Evolutionary conservation across 2,113 vertebrate species (phyloP), one percentile per base, ranked within the genome.

Genomic region (Ciconia boyciana): DNA sequence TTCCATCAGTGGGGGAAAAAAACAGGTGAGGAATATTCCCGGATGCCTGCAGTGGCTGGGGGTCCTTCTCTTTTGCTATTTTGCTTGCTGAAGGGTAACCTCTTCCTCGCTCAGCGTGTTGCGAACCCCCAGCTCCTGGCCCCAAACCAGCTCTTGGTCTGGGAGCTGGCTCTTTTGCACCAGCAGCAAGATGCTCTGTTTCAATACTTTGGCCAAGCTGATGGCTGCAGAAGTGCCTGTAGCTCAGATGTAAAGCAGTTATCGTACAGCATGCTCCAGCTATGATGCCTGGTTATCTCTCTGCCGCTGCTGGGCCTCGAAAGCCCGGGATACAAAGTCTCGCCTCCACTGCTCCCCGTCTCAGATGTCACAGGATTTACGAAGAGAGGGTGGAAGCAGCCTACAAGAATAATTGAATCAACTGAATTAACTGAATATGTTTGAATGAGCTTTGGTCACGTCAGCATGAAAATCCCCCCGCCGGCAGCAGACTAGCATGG

Each of bases 231-330:
- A 75, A 66, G n/a, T 6, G 11, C 29, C 69, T 44, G 43, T 34
- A 55, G 55, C 26, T 80, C 62, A 51, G 24, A 54, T 1, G 1
- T 39, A 80, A 70, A 46, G 54, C 17, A 41, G 28, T 68, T 55
- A 58, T 1, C 0, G 3, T 3, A 18, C 25, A 74, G 41, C 16
- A 24, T 0, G 0, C 20, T 78, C 48, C 31, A 39, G 11, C 60
- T 19, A 17, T 3, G 41, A 65, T 0, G 0, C 7, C n/a, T 51
- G n/a, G 21, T 48, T 74, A 9, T 25, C 36, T 22, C 54, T 55
- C 52, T 58, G 51, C 32, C 3, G 3, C 55, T 72, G 22, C 49
- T 48, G 31, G 32, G 78, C 78, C 36, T 36, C 11, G 1, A 61
- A 77, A 85, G 12, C 43, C 46, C 0, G 0, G 26, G 20, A 44